Conservation (phyloP, 2,113 vertebrate species). For the Agapornis roseicollis region DNA sequence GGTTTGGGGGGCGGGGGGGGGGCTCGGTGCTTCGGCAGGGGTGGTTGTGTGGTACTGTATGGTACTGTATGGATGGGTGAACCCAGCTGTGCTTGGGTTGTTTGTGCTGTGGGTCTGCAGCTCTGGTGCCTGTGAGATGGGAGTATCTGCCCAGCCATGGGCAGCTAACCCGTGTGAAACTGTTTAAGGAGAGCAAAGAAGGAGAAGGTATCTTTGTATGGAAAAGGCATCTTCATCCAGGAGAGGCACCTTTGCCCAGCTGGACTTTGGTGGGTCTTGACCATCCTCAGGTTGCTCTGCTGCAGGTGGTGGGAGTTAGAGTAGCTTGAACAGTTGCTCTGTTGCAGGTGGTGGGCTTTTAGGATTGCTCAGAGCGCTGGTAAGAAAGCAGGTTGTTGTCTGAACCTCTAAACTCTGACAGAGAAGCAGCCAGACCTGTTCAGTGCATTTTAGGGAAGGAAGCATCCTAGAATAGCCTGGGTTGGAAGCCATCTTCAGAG, state of each 20-base stretch:
- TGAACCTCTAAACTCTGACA: background rate
- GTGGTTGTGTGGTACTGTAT: rapidly evolving
- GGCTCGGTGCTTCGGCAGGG: rapidly evolving
- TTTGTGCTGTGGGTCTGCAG: background rate
- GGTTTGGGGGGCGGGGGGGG: rapidly evolving
- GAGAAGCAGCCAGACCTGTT: background rate
- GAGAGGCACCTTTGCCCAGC: rapidly evolving
- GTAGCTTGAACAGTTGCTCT: rapidly evolving
- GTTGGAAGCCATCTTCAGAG: background rate
- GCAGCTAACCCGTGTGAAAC: rapidly evolving
- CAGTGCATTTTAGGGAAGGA: rapidly evolving
- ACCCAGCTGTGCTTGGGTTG: background rate
- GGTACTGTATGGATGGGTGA: rapidly evolving
- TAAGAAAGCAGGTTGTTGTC: background rate
- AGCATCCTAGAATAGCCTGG: background rate
- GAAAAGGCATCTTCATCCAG: background rate
- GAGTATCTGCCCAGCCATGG: background rate
- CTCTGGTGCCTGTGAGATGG: background rate
- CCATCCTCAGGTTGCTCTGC: background rate
- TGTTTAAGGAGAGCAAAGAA: background rate
- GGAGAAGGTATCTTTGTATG: rapidly evolving
- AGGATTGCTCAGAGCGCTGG: background rate
- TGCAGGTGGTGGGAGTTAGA: background rate
- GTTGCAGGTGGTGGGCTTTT: background rate
- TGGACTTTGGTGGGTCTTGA: background rate